phyloP scores from a whole-genome alignment of 2,797 vertebrate species.

The Champsocephalus esox region DNA sequence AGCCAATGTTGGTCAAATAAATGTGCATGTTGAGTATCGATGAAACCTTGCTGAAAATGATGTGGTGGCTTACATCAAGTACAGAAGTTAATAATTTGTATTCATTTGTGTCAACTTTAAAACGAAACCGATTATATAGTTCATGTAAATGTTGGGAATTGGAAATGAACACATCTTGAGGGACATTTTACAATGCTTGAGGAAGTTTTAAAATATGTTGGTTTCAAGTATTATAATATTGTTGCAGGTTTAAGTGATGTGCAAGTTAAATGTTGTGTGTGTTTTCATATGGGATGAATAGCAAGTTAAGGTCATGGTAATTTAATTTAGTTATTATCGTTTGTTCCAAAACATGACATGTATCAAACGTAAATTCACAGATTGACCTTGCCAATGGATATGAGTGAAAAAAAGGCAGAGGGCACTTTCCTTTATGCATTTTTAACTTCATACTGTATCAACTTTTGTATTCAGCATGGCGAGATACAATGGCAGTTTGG shows the following conservation, averaged over 20 bases:
- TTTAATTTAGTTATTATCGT: background rate
- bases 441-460: slow-evolving; percentile 26
- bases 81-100: background rate
- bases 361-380: slow-evolving; percentile 24
- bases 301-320: slow-evolving; percentile 4
- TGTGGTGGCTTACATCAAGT: slow-evolving; percentile 1
- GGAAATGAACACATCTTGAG: background rate
- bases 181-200: background rate
- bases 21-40: background rate
- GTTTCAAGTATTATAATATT: background rate
- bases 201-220: no score
- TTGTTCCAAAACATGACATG: background rate
- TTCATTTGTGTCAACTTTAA: slow-evolving; percentile 7
- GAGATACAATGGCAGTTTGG: slow-evolving; percentile 41
- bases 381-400: slow-evolving; percentile 8
- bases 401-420: slow-evolving; percentile 33
- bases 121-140: background rate
- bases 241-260: background rate
- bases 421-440: slow-evolving; percentile 23
- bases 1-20: background rate
- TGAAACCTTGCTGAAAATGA: background rate
- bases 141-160: background rate
- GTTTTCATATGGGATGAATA: background rate
- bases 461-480: slow-evolving; percentile 26
- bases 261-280: background rate